These are phyloP conservation scores for Phyllopteryx taeniolatus DNA, from an alignment of 2,113 vertebrate species.

Conservation along the genomic window DNA sequence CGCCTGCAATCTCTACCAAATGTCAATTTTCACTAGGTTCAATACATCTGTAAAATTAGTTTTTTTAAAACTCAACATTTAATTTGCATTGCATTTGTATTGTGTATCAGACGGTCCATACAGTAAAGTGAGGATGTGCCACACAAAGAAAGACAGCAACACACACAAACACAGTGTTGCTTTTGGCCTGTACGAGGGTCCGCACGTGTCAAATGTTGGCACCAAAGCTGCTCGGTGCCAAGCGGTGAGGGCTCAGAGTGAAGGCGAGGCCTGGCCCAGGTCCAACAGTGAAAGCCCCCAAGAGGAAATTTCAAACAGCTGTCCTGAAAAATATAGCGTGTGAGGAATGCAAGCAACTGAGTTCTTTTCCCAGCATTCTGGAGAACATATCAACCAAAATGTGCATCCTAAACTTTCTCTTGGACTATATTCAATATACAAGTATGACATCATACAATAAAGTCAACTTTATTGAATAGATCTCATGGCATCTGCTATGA, in stretches of 20 bases:
- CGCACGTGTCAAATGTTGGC: conserved; percentile 52
- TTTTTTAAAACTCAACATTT: too few relatives aligned
- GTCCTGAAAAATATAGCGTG: conserved; percentile 28
- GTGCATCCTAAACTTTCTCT: not conserved
- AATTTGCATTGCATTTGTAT: not conserved
- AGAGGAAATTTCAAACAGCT: conserved; percentile 43
- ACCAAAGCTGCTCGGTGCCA: conserved; percentile 32
- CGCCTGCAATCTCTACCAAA: too few relatives aligned
- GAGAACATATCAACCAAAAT: conserved; percentile 20
- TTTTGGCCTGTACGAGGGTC: conserved; percentile 34
- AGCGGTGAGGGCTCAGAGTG: conserved; percentile 25
- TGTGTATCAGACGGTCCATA: not conserved
- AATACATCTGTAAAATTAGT: too few relatives aligned
- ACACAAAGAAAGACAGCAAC: not conserved
- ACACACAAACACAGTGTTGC: conserved; percentile 2
- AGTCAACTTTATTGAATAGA: not conserved
- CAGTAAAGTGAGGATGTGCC: not conserved
- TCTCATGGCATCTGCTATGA: not conserved
- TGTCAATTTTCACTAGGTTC: too few relatives aligned
- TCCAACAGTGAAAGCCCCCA: conserved; percentile 34
- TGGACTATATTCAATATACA: not conserved
- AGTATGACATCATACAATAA: not conserved
- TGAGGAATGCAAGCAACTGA: conserved; percentile 2
- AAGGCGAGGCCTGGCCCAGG: conserved; percentile 30
- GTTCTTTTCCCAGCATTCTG: conserved; percentile 25